Evolutionary conservation across 2,113 vertebrate species (phyloP).

Genomic region (Ptyas mucosa): DNA sequence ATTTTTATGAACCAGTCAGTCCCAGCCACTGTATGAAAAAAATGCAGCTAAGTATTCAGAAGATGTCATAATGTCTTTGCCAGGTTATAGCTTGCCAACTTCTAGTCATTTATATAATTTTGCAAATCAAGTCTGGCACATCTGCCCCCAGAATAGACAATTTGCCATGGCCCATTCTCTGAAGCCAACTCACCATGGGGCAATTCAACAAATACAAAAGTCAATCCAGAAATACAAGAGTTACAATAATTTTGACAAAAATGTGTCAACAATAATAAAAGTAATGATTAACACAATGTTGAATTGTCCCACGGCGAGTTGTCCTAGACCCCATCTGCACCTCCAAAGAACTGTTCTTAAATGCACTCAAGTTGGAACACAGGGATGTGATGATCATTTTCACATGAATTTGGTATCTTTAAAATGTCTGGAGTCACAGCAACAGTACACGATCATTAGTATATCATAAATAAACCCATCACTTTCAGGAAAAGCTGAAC

Average conservation of each 20-base stretch:
- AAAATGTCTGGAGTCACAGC: neutral
- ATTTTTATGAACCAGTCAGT: neutral
- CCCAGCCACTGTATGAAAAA: neutral
- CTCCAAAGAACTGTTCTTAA: neutral
- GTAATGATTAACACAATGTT: neutral
- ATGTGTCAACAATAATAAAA: neutral
- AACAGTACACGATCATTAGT: neutral
- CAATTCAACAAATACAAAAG: neutral
- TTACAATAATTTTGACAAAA: neutral
- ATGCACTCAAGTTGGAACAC: neutral
- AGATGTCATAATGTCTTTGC: neutral
- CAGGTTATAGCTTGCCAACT: neutral
- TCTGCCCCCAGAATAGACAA: neutral
- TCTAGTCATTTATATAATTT: neutral
- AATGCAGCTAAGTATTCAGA: neutral
- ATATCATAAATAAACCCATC: neutral
- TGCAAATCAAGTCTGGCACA: no score
- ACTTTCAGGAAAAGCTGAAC: neutral
- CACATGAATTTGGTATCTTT: neutral
- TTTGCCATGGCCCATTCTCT: no score
- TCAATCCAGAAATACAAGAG: neutral
- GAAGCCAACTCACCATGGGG: neutral
- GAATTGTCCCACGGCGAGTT: neutral
- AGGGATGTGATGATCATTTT: neutral
- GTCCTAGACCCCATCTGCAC: neutral